Evolutionary conservation across 1,140 invertebrate genomes (phyloP), one percentile per base, ranked within the genome.

Genomic region (Lepidurus arcticus): DNA sequence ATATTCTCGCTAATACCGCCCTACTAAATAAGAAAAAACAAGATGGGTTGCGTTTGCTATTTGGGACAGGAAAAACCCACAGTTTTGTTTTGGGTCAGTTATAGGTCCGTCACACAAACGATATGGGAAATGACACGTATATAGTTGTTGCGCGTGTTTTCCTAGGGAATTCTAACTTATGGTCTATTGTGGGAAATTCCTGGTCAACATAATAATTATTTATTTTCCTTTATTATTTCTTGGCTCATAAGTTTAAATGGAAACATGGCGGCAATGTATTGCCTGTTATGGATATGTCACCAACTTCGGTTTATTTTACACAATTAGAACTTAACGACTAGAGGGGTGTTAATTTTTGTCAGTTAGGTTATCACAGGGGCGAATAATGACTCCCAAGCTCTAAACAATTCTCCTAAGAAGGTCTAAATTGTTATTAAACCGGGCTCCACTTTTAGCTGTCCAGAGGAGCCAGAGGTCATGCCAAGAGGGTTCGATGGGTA

Each of bases 111-210:
- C 53, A 65, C 53, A 65, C 53, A 21, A 13, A 65, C 53, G 53
- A 9, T 65, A 65, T 65, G 53, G 53, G 53, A 65, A 65, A 65
- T 65, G n/a, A 65, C n/a, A 65, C 53, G 53, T 65, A 65, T 65
- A 8, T 1, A 34, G 34, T 34, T 34, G 13, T 13, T 9, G 53
- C 21, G 53, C 53, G 53, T 65, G 53, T 21, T 65, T 16, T 21
- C 1, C 13, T 9, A 16, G 53, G 53, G 53, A 65, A n/a, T 65
- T 65, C 53, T 65, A 65, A 7, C 21, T 21, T 4, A 13, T 21
- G 53, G 53, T 65, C 53, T n/a, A 7, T 65, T 65, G 8, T 5
- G 16, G 21, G 53, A 16, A 21, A 65, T 21, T 65, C 8, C 16
- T 65, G 10, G 10, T n/a, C 4, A 13, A 16, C 16, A 65, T 3